These are phyloP conservation scores for Spilogale gracilis DNA, from an alignment of 2,113 vertebrate species.

Conservation along the genomic window DNA sequence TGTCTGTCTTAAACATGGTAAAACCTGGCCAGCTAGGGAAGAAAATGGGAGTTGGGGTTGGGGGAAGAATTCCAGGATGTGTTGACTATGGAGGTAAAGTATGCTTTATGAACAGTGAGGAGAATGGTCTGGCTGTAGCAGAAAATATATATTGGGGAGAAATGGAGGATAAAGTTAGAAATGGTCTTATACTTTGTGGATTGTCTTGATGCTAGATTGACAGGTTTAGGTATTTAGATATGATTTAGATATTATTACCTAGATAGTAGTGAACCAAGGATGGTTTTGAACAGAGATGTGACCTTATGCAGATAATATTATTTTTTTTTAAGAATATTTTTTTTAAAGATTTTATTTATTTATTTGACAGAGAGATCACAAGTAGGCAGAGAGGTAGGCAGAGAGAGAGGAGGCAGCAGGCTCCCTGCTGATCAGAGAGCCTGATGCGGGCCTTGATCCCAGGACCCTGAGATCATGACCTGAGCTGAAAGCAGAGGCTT, in stretches of 20 bases:
- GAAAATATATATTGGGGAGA: neutral
- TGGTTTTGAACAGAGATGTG: neutral
- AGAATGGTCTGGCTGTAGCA: neutral
- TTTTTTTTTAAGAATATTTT: no score
- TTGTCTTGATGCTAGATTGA: neutral
- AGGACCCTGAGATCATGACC: no score
- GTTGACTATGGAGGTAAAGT: neutral
- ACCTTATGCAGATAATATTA: neutral
- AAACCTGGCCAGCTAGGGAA: neutral
- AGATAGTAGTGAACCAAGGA: neutral
- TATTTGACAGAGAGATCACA: no score
- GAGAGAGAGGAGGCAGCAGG: no score
- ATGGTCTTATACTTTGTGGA: neutral
- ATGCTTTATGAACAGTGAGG: neutral
- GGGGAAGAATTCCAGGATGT: neutral
- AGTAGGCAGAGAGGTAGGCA: no score
- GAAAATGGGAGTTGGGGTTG: neutral
- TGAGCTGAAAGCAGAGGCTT: no score
- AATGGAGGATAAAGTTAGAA: neutral
- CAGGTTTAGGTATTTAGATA: constrained; percentile 42
- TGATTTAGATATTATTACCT: neutral
- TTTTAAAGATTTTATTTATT: no score
- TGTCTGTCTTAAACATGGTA: neutral
- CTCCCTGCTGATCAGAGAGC: no score
- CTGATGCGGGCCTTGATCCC: no score